These are phyloP conservation scores for Crossocerus cetratus DNA, from an alignment of 2,888 invertebrate genomes.

Conservation along the genomic window DNA sequence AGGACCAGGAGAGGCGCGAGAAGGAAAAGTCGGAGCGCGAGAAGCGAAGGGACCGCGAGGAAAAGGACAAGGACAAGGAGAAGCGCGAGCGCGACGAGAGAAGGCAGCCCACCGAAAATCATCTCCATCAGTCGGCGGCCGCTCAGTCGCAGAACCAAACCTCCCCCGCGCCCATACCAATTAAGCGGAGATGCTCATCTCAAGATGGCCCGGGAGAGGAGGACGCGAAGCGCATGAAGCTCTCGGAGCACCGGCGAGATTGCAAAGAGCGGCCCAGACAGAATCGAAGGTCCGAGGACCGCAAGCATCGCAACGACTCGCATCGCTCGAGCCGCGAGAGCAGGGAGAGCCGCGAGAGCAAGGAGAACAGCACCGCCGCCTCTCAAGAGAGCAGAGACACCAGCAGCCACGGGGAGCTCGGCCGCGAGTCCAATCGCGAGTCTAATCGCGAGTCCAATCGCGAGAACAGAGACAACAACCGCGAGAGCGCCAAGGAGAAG, in stretches of 20 bases:
- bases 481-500: conserved; percentile 70
- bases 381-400: conserved; percentile 66
- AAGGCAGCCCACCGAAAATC: conserved; percentile 71
- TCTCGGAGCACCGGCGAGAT: conserved; percentile 81
- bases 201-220: conserved; percentile 84
- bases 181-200: conserved; percentile 87
- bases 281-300: conserved; percentile 73
- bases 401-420: conserved; percentile 43
- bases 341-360: conserved; percentile 68
- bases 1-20: conserved; percentile 77
- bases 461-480: conserved; percentile 74
- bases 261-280: conserved; percentile 82
- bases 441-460: conserved; percentile 58
- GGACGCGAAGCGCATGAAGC: conserved; percentile 81
- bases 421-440: conserved; percentile 60
- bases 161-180: conserved; percentile 79
- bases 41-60: conserved; percentile 75
- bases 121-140: conserved; percentile 60
- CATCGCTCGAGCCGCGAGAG: conserved; percentile 75
- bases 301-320: conserved; percentile 72
- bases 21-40: conserved; percentile 70
- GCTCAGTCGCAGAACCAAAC: conserved; percentile 58
- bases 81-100: conserved; percentile 74
- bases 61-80: conserved; percentile 75
- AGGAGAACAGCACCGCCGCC: conserved; percentile 50